Base-by-base conservation (phyloP, 2,113 vertebrate genomes). In the Lepus europaeus region DNA sequence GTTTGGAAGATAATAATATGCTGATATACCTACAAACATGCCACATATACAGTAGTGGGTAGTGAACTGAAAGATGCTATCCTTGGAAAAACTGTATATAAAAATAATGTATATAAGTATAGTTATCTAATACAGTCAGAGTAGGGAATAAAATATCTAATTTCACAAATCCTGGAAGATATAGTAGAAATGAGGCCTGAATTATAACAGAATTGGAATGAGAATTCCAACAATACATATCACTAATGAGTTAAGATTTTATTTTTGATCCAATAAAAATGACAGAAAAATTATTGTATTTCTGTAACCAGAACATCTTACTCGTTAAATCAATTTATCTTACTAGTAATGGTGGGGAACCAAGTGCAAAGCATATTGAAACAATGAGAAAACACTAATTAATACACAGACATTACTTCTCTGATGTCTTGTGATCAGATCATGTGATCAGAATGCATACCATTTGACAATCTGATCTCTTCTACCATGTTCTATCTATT, bases 341-440 rank as follows among this genome's bases (percentile, higher is more conserved):
- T 80, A 66, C 69, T 64, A 90, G 39, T 89, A 25, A 79, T 61
- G 1, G 86, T 61, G 91, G 20, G 14, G 14, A 87, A 82, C 59
- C 63, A 87, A 73, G 33, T 63, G 5, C 10, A 68, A 82, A 81
- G 12, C 82, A 2, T 76, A 81, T 8, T 31, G 95, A 93, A 91
- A 80, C 22, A 94, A 87, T 9, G 33, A 80, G 20, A 90, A 96
- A 91, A 94, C 87, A 63, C 49, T 53, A 27, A 95, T 70, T 91
- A 72, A 84, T 63, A 39, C 10, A 73, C 73, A 89, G 53, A 39
- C 68, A 0, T 84, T 70, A 94, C 33, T 91, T 87, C 56, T 89
- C 68, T 64, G 8, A 31, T 64, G 36, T 90, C 36, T 39, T 88
- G 53, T 68, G 96, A 93, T 33, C 72, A 2, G 63, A 1, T 90